These are phyloP conservation scores for Hemitrygon akajei DNA, from an alignment of 2,797 vertebrate species.

Conservation along the genomic window DNA sequence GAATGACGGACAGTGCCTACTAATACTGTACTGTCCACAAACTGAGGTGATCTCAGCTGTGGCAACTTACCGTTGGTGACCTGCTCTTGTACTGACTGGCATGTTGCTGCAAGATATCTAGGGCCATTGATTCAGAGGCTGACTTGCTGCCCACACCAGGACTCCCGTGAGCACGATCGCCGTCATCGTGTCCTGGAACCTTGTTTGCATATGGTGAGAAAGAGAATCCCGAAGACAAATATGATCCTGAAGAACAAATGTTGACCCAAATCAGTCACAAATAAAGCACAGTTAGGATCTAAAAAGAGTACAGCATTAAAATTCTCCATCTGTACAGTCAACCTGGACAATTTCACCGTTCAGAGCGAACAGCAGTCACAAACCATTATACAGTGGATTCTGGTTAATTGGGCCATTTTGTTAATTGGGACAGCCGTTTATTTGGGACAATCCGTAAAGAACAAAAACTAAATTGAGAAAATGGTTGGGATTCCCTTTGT, in stretches of 20 bases:
- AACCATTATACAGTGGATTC: neutral
- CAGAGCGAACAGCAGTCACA: neutral
- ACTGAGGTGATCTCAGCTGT: neutral
- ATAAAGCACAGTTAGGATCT: neutral
- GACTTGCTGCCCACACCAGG: conserved; percentile 79
- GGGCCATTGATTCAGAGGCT: conserved; percentile 82
- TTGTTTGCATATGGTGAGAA: conserved; percentile 86
- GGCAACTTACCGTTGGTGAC: conserved; percentile 81
- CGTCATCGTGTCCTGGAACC: conserved; percentile 69
- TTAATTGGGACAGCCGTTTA: too few relatives aligned
- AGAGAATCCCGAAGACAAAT: conserved; percentile 83
- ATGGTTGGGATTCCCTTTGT: too few relatives aligned
- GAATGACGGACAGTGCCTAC: neutral
- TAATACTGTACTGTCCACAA: neutral
- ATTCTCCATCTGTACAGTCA: neutral
- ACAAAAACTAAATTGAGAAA: too few relatives aligned
- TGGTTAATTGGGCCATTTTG: too few relatives aligned
- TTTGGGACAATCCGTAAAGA: too few relatives aligned
- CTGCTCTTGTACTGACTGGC: conserved; percentile 98
- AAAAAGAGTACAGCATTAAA: neutral
- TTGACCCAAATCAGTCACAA: neutral
- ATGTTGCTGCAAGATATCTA: conserved; percentile 91
- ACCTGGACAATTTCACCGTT: neutral
- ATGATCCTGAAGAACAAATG: conserved; percentile 64
- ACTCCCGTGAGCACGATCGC: conserved; percentile 82